Conservation (phyloP, 2,113 vertebrate genomes). For the Oreochromis niloticus region DNA sequence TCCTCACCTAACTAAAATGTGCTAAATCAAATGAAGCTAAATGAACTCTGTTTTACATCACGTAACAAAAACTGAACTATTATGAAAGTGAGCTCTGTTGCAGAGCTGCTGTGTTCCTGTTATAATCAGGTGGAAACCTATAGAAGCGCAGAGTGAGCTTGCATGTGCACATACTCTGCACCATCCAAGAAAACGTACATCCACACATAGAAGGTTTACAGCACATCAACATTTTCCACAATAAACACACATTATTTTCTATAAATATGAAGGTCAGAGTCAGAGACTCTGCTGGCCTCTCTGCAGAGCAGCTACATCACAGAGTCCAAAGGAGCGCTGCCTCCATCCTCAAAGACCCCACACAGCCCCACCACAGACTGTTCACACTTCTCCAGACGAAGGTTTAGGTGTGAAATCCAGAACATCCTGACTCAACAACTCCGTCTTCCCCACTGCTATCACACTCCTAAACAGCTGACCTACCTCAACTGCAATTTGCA, state of each 20-base stretch:
- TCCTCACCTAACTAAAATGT: neutral
- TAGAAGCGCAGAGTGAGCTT: neutral
- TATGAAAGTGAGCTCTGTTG: neutral
- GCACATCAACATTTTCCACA: neutral
- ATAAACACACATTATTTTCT: neutral
- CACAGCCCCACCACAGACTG: neutral
- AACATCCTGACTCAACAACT: neutral
- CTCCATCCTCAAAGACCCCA: neutral
- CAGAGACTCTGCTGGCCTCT: fast-evolving
- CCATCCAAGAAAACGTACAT: neutral
- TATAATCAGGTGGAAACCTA: neutral
- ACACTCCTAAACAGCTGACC: neutral
- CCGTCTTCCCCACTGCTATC: fast-evolving
- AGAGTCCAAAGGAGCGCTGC: neutral
- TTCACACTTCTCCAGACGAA: too few relatives aligned
- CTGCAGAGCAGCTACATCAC: neutral
- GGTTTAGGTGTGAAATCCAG: neutral
- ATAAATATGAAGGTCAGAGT: neutral
- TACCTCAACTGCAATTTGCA: neutral
- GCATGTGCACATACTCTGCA: neutral
- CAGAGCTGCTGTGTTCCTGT: neutral
- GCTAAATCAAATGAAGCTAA: neutral
- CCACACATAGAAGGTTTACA: neutral
- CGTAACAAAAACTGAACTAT: neutral
- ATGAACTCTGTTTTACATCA: neutral